A percentile compares a stretch with the other conserved stretches of the same genome.
These are phyloP conservation scores for Bubalus kerabau DNA, from an alignment of 2,113 vertebrate species.

Conservation along the genomic window DNA sequence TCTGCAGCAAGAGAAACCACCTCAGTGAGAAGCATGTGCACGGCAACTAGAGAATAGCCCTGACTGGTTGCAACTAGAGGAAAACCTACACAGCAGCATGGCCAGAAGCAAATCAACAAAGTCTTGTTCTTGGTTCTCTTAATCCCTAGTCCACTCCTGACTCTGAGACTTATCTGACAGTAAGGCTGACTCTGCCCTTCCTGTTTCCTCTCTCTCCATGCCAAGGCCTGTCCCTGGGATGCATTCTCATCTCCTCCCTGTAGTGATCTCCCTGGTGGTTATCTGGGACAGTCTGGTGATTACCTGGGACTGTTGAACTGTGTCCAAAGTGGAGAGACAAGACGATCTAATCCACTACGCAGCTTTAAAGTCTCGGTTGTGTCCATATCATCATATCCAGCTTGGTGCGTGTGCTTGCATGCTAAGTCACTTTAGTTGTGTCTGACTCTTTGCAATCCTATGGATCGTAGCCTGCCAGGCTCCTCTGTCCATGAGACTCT, in stretches of 20 bases:
- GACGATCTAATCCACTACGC: background rate
- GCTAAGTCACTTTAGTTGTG: background rate
- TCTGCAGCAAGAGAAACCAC: background rate
- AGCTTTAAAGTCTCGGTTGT: background rate
- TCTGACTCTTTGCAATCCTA: background rate
- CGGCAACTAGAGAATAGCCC: rapidly evolving
- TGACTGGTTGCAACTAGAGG: background rate
- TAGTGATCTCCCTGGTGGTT: background rate
- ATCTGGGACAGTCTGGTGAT: background rate
- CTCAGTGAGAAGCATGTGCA: background rate
- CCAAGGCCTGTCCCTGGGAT: background rate
- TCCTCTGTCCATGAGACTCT: background rate
- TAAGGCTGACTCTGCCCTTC: background rate
- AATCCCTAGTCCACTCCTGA: background rate
- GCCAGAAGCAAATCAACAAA: background rate
- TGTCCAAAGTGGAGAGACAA: background rate
- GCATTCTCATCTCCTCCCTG: background rate
- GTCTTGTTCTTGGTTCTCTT: background rate
- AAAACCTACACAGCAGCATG: background rate
- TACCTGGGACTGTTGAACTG: background rate
- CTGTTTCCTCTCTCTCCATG: background rate
- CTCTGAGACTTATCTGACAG: background rate
- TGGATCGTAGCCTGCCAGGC: background rate
- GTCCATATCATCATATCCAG: background rate
- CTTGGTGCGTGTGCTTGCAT: background rate